Conservation (phyloP, 2,888 invertebrate genomes). For the Aphodius granarius region DNA sequence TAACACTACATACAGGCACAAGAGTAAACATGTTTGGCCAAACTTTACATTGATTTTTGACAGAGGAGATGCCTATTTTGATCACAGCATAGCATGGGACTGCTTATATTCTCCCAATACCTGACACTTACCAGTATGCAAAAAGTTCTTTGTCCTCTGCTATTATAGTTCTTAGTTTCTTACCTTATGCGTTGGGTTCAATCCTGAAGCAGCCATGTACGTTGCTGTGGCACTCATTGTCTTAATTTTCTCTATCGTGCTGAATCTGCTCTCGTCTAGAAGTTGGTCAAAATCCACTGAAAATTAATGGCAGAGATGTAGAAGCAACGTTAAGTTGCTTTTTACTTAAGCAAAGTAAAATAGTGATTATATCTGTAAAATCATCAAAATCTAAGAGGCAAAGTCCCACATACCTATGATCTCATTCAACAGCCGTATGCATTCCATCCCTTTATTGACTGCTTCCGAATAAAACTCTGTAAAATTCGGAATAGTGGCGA, state of each 20-base stretch:
- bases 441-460: conserved; percentile 96
- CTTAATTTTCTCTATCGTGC: conserved; percentile 92
- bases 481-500: conserved; percentile 97
- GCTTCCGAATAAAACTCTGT: conserved; percentile 98
- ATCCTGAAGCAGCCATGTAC: conserved; percentile 95
- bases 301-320: conserved; percentile 35
- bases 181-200: conserved; percentile 77
- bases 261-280: conserved; percentile 81
- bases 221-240: conserved; percentile 85
- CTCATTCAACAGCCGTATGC: conserved; percentile 95
- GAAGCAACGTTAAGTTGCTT: conserved; percentile 4
- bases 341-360: too few relatives aligned
- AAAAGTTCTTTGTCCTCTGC: too few relatives aligned
- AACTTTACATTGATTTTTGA: too few relatives aligned
- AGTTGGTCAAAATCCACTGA: conserved; percentile 88
- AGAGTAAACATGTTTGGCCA: too few relatives aligned
- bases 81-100: too few relatives aligned
- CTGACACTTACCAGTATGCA: too few relatives aligned
- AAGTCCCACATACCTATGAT: conserved; percentile 83
- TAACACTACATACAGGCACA: too few relatives aligned
- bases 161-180: too few relatives aligned
- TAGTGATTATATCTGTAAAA: too few relatives aligned
- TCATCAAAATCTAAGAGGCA: too few relatives aligned
- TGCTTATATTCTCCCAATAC: too few relatives aligned
- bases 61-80: too few relatives aligned